Evolutionary conservation across 2,113 vertebrate species (phyloP), one percentile per base, ranked within the genome.

Genomic region (Microtus pennsylvanicus): DNA sequence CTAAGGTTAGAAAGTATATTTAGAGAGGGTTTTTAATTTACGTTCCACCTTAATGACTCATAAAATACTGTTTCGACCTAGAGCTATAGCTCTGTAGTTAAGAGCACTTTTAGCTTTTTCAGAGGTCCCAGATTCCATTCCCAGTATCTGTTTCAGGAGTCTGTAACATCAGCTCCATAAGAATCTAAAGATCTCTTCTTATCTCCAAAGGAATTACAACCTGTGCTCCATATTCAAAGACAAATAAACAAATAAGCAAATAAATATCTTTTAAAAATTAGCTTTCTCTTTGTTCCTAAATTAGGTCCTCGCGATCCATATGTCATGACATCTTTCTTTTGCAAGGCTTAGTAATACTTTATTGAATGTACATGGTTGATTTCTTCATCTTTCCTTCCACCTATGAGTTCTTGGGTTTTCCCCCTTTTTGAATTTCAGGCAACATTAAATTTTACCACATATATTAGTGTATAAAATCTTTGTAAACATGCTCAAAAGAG

Each of bases 361-460:
- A 72, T 42, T 78, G 10, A 42, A 38, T 19, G 12, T 35, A 8
- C 4, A 11, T 30, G 10, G 0, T 3, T 1, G 3, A 42, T 67
- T 65, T 89, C 78, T 45, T 58, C 69, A 67, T 78, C 35, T 9
- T n/a, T 87, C 45, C 0, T 14, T 89, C 13, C 1, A 50, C 77
- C 33, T 26, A 19, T 45, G 5, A 3, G 8, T 10, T 4, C 19
- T 30, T 85, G 55, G 9, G 3, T 85, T 93, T 24, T 63, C 67
- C 19, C 33, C 33, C 26, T 9, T 47, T 92, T 86, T 72, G 47
- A 72, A 14, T 72, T 2, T 42, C 14, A 67, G 33, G 21, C 14
- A 50, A n/a, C 67, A 58, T 13, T 61, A 3, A 92, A 76, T 83
- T 87, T 58, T 26, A 5, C 3, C n/a, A 5, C 17, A 16, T 87